Evolutionary conservation across 2,113 vertebrate genomes (phyloP), one percentile per base, ranked within the genome.

Genomic region (Scatophagus argus): DNA sequence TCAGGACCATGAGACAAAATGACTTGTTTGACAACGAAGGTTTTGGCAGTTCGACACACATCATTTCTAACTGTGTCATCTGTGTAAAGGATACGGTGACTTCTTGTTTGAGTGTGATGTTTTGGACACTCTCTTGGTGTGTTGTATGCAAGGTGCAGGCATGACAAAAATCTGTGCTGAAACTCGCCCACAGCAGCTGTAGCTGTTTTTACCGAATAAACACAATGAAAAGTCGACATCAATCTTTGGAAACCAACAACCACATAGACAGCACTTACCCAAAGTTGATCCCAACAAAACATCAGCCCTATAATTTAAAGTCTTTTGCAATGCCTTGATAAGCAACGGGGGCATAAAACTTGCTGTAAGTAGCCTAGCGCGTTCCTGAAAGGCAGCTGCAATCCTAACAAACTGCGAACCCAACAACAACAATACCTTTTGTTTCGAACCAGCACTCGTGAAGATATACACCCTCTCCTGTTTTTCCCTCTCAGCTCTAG

Each of bases 181-280:
- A 63, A 72, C 44, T 8, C 74, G 65, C 69, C 44, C 77, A 44
- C 73, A 81, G 43, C 67, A 77, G 81, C 77, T 75, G 79, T 41
- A 46, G 73, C 73, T 44, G 59, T 65, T 84, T 79, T 85, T 31
- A 77, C 3, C 8, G 16, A 71, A 67, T 66, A 72, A 82, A 79
- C 76, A 86, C 69, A 85, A 67, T 78, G 64, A 74, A n/a, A 73
- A 67, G 58, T 79, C 46, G 34, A 74, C 74, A 75, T 81, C 56
- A 72, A 72, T 88, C 67, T 81, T 69, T 60, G 49, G 58, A 82
- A 90, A 81, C 76, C 82, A 66, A 58, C 19, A 46, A 68, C 69
- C 87, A 52, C 72, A 79, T 7, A 41, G 85, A 80, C 67, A 56
- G 17, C 27, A 44, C 72, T 81, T 56, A 71, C 63, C 31, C 79